Base-by-base conservation (phyloP, 2,888 invertebrate genomes). In the Craniophora ligustri region DNA sequence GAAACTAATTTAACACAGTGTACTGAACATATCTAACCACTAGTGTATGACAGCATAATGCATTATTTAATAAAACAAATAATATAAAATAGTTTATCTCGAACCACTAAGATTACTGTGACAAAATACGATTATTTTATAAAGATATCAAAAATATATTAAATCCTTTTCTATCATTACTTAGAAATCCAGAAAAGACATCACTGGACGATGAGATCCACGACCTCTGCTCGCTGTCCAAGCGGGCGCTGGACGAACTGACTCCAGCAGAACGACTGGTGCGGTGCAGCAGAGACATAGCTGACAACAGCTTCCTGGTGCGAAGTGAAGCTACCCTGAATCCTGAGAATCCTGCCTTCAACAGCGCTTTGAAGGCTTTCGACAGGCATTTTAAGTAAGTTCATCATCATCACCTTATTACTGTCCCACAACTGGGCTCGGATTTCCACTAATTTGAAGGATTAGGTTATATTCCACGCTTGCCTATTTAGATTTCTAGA, bases 311-410 rank as follows among this genome's bases (percentile, higher is more conserved):
- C 77, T 90, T 81, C 75, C 64, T 91, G 31, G 85, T 91, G 1
- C 79, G 93, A 2, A 89, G 89, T 38, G 92, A 92, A 39, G 67
- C 75, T 1, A 93, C 91, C 0, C 65, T 93, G 19, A 88, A 75
- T 44, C 77, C 78, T 3, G 89, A 88, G 7, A 86, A 86, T 0
- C 63, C 81, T 0, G 82, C 82, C 8, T 92, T 91, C 61, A 85
- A 85, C 28, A 78, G 72, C 5, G 91, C 92, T 11, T 67, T 92
- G 56, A 85, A 84, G 54, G 78, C 87, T 8, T 87, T 91, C 68
- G 92, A 92, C 59, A 82, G 78, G 55, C 92, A 92, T 78, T 89
- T 86, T 67, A 86, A 84, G 92, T 92, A 41, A 80, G 69, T 51
- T 13, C n/a, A 26, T n/a, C n/a, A n/a, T n/a, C n/a, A n/a, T n/a